Base-by-base conservation (phyloP, 2,113 vertebrate genomes). In the Oenanthe melanoleuca region DNA sequence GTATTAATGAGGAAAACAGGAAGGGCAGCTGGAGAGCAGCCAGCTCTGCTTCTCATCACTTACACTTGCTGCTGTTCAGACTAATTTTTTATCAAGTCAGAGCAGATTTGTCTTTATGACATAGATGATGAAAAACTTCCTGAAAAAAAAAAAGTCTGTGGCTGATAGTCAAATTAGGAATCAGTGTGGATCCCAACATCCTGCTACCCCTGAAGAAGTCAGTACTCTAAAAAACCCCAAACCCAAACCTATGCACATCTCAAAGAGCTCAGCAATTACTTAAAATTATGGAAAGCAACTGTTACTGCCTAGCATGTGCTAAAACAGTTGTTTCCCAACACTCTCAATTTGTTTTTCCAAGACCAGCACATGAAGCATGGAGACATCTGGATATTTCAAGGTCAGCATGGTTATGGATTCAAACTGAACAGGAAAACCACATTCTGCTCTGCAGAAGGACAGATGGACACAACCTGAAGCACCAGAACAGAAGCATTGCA, bases 1-100 rank as follows among this genome's bases (percentile, higher is more conserved):
- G 77, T 59, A 83, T 87, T 86, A 94, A 95, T 17, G 17, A 96
- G 64, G 28, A 97, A 97, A 97, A 96, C 82, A 95, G 95, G 93
- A 97, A 95, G 59, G 82, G 18, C 5, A 88, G 61, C 63, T 87
- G 92, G 66, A 96, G 70, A 91, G 24, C 2, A 80, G 47, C 26
- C 2, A 10, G 40, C 38, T 95, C 93, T 98, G 95, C 40, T 96
- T 96, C 89, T 96, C 71, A 9, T 95, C 84, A 96, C 93, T 92
- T 97, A 80, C 64, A 95, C 64, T 95, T 29, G 4, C 52, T 86
- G 80, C 85, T 23, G 37, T 90, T 81, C 44, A 96, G 66, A 66
- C 63, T 86, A 56, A 88, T 92, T 93, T 93, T 92, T 94, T 94
- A 94, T 92, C 92, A 92, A 88, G 49, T 92, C 78, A 88, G 33